Conservation (phyloP, 2,113 vertebrate species). For the Urocitellus parryii region DNA sequence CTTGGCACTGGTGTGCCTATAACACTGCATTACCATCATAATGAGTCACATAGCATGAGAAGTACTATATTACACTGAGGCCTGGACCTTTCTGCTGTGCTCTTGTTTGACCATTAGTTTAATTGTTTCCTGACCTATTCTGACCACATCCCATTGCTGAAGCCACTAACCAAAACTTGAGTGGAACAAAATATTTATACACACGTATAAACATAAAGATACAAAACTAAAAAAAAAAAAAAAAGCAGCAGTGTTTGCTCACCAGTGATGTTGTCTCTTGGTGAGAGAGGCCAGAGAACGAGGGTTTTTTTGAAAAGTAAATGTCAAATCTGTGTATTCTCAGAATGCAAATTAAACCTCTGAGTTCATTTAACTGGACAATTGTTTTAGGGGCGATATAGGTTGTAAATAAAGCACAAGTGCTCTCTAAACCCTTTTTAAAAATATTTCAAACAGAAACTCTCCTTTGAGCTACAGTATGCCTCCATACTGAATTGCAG, state of each 20-base stretch:
- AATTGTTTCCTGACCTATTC: background rate
- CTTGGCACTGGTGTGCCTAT: background rate
- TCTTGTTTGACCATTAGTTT: background rate
- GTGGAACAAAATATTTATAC: background rate
- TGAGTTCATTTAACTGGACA: background rate
- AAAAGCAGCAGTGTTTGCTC: background rate
- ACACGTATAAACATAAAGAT: background rate
- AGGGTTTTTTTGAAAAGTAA: constrained; percentile 3
- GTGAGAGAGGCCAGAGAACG: background rate
- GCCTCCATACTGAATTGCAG: background rate
- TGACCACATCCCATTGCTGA: background rate
- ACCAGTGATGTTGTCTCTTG: background rate
- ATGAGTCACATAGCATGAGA: background rate
- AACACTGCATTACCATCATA: background rate
- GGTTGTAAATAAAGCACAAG: background rate
- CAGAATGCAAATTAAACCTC: background rate
- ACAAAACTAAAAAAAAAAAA: background rate
- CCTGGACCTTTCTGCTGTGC: background rate
- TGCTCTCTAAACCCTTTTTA: background rate
- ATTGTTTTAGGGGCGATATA: background rate
- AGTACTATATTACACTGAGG: background rate
- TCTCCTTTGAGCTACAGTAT: background rate
- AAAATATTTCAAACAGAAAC: background rate
- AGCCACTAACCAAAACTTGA: background rate
- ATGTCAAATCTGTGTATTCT: constrained; percentile 32